These are phyloP conservation scores for Penaeus japonicus DNA, from an alignment of 1,140 invertebrate species.

Conservation along the genomic window DNA sequence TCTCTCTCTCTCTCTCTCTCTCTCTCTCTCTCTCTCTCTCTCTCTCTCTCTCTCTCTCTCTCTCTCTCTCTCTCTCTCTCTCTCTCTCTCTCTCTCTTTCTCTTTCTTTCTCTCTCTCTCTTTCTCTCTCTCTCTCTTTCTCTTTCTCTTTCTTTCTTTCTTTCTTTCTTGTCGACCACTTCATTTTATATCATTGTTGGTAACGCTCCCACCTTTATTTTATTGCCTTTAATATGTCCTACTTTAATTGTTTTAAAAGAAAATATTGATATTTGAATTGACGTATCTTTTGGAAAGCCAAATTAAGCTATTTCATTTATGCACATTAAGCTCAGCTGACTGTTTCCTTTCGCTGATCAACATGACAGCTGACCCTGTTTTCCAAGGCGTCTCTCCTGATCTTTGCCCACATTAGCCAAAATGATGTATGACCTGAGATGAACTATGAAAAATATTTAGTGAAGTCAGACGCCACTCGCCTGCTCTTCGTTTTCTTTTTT, in stretches of 20 bases:
- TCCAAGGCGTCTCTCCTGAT: too few relatives aligned
- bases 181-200: not conserved
- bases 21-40: slow-evolving; percentile 18
- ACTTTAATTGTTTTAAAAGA: not conserved
- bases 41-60: not conserved
- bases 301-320: too few relatives aligned
- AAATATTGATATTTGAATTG: not conserved
- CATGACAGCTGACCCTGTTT: too few relatives aligned
- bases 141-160: not conserved
- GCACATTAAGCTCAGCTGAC: too few relatives aligned
- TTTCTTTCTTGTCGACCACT: not conserved
- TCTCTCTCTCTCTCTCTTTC: not conserved
- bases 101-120: not conserved
- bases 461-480: too few relatives aligned
- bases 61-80: not conserved
- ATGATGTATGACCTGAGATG: too few relatives aligned
- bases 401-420: too few relatives aligned
- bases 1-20: not conserved
- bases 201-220: not conserved
- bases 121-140: not conserved
- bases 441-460: too few relatives aligned
- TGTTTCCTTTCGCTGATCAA: too few relatives aligned
- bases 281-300: too few relatives aligned
- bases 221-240: not conserved
- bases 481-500: too few relatives aligned